phyloP scores from a whole-genome alignment of 2,113 vertebrate genomes.

The Tympanuchus pallidicinctus region DNA sequence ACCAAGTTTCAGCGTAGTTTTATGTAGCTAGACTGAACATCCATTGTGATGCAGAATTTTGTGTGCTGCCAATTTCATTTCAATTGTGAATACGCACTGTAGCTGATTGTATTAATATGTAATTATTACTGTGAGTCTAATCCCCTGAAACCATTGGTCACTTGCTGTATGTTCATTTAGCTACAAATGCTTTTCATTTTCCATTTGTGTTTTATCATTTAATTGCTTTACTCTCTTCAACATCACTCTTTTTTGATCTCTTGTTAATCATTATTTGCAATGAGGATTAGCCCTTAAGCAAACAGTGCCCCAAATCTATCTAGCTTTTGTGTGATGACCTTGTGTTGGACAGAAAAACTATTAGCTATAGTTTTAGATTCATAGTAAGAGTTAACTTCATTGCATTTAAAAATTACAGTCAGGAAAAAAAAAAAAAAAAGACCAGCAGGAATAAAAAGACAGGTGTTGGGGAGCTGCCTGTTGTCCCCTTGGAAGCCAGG shows the following conservation, averaged over 20 bases:
- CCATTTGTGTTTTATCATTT: conserved; percentile 52
- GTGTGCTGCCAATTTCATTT: not conserved
- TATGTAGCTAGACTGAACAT: not conserved
- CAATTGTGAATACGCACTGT: not conserved
- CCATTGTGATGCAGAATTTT: not conserved
- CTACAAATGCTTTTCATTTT: conserved; percentile 31
- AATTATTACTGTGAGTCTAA: conserved; percentile 33
- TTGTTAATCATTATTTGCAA: conserved; percentile 53
- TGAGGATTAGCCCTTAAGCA: conserved; percentile 59
- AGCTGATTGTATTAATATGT: conserved; percentile 29
- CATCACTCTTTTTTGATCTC: conserved; percentile 35
- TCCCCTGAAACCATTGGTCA: conserved; percentile 22
- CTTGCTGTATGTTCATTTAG: conserved; percentile 17
- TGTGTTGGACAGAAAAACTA: not conserved
- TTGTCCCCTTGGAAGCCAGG: not conserved
- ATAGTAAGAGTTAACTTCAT: not conserved
- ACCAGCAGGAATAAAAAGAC: not conserved
- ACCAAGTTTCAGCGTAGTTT: not conserved
- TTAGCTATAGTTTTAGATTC: not conserved
- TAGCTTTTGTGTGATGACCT: conserved; percentile 17
- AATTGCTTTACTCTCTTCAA: conserved; percentile 49
- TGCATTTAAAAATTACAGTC: not conserved
- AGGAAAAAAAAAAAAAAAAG: not conserved
- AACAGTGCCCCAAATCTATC: conserved; percentile 51
- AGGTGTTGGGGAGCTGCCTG: fast-evolving